Conservation (phyloP, 2,113 vertebrate genomes). For the Sylvilagus bachmani region DNA sequence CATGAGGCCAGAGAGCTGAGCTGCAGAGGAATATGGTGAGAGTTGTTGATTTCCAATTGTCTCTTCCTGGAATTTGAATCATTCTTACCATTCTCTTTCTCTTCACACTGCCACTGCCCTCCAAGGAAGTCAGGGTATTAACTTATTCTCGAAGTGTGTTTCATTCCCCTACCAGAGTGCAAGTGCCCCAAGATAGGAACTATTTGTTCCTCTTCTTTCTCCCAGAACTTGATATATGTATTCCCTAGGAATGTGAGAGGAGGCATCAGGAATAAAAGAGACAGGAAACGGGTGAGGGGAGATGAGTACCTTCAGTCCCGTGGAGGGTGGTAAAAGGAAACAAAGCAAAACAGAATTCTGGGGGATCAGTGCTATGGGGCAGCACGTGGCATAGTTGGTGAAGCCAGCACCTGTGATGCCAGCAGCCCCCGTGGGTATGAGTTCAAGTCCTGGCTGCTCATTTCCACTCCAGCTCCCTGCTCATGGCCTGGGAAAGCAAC, state of each 20-base stretch:
- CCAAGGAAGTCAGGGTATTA: not conserved
- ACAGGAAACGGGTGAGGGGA: not conserved
- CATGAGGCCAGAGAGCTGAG: not conserved
- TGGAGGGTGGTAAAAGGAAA: slow-evolving; percentile 1
- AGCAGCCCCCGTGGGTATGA: no score
- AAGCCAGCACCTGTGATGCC: no score
- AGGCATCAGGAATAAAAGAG: not conserved
- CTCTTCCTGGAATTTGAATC: slow-evolving; percentile 11
- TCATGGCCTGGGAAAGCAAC: no score
- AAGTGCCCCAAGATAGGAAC: slow-evolving; percentile 28
- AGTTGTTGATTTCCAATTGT: slow-evolving; percentile 39
- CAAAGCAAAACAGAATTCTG: no score
- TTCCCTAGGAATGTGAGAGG: slow-evolving; percentile 15
- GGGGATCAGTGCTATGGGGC: no score
- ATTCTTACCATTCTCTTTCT: not conserved
- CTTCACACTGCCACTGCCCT: not conserved
- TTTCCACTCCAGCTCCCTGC: no score
- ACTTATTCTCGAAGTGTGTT: not conserved
- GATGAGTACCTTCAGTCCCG: not conserved
- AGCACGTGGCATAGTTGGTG: no score
- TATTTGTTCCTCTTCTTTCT: not conserved
- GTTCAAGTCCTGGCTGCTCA: no score
- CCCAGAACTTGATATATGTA: not conserved
- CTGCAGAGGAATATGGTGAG: not conserved
- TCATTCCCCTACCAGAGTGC: not conserved